phyloP scores from a whole-genome alignment of 2,888 invertebrate genomes.

The Melieria picta region DNA sequence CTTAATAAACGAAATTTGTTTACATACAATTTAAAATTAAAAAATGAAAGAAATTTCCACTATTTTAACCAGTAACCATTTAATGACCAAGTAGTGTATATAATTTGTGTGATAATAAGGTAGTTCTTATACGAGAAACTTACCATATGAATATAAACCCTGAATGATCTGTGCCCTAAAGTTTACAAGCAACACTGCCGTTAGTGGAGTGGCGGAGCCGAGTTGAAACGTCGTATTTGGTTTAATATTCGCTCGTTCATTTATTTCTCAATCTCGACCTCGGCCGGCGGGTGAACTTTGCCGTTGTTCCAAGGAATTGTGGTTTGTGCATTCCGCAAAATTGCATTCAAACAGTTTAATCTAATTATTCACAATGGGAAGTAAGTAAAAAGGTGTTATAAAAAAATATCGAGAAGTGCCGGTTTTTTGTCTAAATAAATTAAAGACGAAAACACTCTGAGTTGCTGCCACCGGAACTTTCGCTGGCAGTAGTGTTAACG shows the following conservation, averaged over 20 bases:
- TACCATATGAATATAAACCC: too few relatives aligned
- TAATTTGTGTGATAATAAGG: neutral
- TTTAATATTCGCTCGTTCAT: slow-evolving; percentile 24
- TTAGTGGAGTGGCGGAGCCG: neutral
- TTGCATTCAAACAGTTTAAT: slow-evolving; percentile 4
- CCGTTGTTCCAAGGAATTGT: slow-evolving; percentile 12
- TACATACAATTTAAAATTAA: too few relatives aligned
- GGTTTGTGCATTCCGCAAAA: slow-evolving; percentile 15
- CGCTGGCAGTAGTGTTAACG: slow-evolving; percentile 36
- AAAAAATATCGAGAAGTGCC: slow-evolving; percentile 26
- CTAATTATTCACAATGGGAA: slow-evolving; percentile 54
- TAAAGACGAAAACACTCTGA: slow-evolving; percentile 15
- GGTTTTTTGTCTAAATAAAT: slow-evolving; percentile 12
- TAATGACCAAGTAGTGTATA: neutral
- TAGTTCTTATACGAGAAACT: neutral
- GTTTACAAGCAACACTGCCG: neutral
- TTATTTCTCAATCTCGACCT: slow-evolving; percentile 23
- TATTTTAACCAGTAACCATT: neutral
- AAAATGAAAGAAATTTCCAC: too few relatives aligned
- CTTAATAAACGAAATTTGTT: neutral
- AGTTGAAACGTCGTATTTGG: slow-evolving; percentile 21
- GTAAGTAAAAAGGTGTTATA: slow-evolving; percentile 52
- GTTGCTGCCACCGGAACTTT: slow-evolving; percentile 24
- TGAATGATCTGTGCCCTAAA: neutral
- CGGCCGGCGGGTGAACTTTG: slow-evolving; percentile 21